Base-by-base conservation (phyloP, 2,888 invertebrate genomes). In the Pyrrhosoma nymphula region DNA sequence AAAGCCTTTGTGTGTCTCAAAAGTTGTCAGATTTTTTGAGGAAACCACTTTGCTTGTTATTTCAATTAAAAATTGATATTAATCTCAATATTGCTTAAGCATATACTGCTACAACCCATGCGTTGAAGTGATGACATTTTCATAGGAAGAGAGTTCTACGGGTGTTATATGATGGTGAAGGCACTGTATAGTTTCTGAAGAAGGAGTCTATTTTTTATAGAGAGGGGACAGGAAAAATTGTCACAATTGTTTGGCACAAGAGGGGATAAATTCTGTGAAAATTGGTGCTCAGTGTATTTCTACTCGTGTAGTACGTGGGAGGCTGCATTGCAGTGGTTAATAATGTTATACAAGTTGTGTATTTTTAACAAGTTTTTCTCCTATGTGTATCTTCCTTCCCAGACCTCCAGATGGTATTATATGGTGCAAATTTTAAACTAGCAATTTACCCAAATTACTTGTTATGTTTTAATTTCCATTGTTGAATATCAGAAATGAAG, bases 231-330 rank as follows among this genome's bases (percentile, higher is more conserved):
- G 55, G 82, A 69, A 93, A 93, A 47, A 69, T n/a, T 93, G 93
- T 93, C 69, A 47, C n/a, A 93, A 93, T 63, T 93, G 69, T 93
- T 93, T 93, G 93, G 93, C 93, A 93, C 93, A 93, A 93, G 93
- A 69, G 93, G 93, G 69, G 47, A 69, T 75, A 47, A 63, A 69
- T 69, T 39, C 26, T 47, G 47, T 93, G 93, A 69, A 93, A 69
- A 93, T 47, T 93, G 93, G 93, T 93, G 93, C 93, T 93, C 93
- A 93, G 93, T 93, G 69, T 93, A 93, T 93, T 93, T 93, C 69
- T 93, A 93, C 93, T 69, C 39, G n/a, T n/a, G 35, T 69, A 39
- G 47, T 69, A 35, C 35, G 82, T 75, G 93, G 16, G 60, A 55
- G 69, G 69, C 69, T 93, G 93, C 69, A 47, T 93, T 93, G 69